A percentile compares a stretch with the other conserved stretches of the same genome.
phyloP scores from a whole-genome alignment of 2,113 vertebrate genomes.

The Callipepla californica region DNA sequence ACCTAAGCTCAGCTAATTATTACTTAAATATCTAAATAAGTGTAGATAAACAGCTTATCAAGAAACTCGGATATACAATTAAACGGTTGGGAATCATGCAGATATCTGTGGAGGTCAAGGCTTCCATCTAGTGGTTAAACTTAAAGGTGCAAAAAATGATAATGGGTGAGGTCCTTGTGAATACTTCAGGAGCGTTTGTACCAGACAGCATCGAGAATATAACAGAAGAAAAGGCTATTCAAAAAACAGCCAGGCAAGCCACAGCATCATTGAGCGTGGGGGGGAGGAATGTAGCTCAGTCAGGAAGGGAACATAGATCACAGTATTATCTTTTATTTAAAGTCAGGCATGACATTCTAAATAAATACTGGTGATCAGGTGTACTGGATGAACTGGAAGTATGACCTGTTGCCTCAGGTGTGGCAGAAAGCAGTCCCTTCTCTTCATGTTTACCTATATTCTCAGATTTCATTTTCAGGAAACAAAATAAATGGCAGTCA shows the following conservation, averaged over 20 bases:
- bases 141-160: background rate
- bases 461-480: background rate
- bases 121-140: conserved; percentile 67
- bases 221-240: background rate
- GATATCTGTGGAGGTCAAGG: conserved; percentile 16
- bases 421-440: background rate
- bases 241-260: background rate
- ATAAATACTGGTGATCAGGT: rapidly evolving
- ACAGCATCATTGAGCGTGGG: background rate
- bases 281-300: background rate
- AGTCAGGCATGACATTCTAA: background rate
- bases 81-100: rapidly evolving
- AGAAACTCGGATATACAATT: rapidly evolving
- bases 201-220: background rate
- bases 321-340: background rate
- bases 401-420: rapidly evolving
- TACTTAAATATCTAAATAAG: rapidly evolving
- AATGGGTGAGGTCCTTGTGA: background rate
- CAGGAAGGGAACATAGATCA: background rate
- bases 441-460: background rate
- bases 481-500: rapidly evolving
- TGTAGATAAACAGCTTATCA: rapidly evolving
- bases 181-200: too few species aligned
- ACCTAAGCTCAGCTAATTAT: background rate
- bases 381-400: background rate